Percentiles rank a stretch among this genome's conserved stretches.
These are phyloP conservation scores for Andrena dorsata DNA, from an alignment of 2,888 invertebrate genomes.

Conservation along the genomic window DNA sequence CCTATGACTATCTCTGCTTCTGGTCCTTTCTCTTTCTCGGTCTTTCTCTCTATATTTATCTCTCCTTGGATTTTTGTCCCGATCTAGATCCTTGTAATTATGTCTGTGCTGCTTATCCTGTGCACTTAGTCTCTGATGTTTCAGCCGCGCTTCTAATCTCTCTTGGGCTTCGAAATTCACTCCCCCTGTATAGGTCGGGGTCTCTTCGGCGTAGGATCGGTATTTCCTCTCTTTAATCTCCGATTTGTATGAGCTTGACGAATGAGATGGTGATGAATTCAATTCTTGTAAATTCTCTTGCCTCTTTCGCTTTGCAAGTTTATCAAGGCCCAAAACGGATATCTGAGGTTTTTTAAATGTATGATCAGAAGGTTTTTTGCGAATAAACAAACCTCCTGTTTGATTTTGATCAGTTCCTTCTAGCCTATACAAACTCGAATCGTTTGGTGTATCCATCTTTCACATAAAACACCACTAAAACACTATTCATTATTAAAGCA, in stretches of 20 bases:
- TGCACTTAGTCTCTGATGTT: constrained; percentile 82
- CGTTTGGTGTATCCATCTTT: constrained; percentile 71
- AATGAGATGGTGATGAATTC: constrained; percentile 73
- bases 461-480: neutral
- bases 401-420: constrained; percentile 83
- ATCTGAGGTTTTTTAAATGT: constrained; percentile 91
- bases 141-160: constrained; percentile 86
- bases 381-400: constrained; percentile 84
- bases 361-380: constrained; percentile 84
- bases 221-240: constrained; percentile 88
- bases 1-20: constrained; percentile 71
- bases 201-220: constrained; percentile 93
- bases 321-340: constrained; percentile 93
- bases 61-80: constrained; percentile 76
- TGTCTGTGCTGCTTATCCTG: constrained; percentile 77
- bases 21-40: constrained; percentile 69
- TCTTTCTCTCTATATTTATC: constrained; percentile 70
- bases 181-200: constrained; percentile 97
- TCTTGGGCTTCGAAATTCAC: constrained; percentile 92
- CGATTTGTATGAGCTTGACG: constrained; percentile 72
- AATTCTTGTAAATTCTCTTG: constrained; percentile 83
- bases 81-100: constrained; percentile 81
- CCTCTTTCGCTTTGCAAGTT: constrained; percentile 92
- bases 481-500: too few species aligned
- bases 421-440: constrained; percentile 83